These are phyloP conservation scores for Achlya flavicornis DNA, from an alignment of 2,888 invertebrate species.

Conservation along the genomic window DNA sequence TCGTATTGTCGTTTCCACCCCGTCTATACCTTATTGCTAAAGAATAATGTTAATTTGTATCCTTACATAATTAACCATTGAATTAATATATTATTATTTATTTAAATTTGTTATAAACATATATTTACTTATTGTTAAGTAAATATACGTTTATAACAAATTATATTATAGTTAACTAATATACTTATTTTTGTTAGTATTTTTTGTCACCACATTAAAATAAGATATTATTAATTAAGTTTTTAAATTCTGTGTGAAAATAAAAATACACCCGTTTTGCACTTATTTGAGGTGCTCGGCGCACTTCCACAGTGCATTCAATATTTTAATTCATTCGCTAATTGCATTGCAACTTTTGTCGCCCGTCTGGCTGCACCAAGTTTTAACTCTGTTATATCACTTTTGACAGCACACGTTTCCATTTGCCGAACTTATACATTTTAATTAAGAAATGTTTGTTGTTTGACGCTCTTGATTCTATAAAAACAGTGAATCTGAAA, in stretches of 20 bases:
- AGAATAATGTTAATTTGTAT: too few relatives aligned
- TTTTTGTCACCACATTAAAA: too few relatives aligned
- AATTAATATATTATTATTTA: too few relatives aligned
- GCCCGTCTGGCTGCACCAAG: constrained; percentile 7
- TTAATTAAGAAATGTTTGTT: constrained; percentile 4
- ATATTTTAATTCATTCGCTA: constrained; percentile 16
- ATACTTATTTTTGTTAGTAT: too few relatives aligned
- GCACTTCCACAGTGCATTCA: neutral
- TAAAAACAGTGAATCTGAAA: neutral
- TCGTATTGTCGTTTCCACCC: too few relatives aligned
- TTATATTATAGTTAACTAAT: too few relatives aligned
- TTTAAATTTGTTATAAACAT: too few relatives aligned
- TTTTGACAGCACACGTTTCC: constrained; percentile 14
- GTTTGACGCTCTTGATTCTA: neutral
- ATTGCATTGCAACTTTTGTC: constrained; percentile 18
- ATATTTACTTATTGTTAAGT: too few relatives aligned
- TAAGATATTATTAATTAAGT: too few relatives aligned
- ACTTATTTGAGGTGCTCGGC: neutral
- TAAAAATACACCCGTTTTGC: neutral
- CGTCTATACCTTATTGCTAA: too few relatives aligned
- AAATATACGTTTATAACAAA: too few relatives aligned
- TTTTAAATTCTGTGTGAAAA: neutral
- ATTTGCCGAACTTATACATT: neutral
- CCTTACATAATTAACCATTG: too few relatives aligned
- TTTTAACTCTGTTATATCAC: constrained; percentile 9